Evolutionary conservation across 2,888 invertebrate genomes (phyloP).

Genomic region (Muschampia plurimacula): DNA sequence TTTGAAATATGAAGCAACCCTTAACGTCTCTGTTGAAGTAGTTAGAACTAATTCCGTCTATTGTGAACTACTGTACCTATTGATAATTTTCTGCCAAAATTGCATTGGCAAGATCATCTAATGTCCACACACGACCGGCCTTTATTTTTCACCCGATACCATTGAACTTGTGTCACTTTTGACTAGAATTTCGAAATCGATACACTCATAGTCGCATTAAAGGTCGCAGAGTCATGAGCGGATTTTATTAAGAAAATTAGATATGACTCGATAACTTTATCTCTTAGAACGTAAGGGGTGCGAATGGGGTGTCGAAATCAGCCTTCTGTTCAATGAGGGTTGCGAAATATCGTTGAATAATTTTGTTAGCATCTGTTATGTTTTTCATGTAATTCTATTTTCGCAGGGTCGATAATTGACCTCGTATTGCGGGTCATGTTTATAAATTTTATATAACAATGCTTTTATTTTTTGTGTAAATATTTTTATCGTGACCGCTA

Average conservation of each 20-base stretch:
- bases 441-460: slow-evolving; percentile 43
- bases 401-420: slow-evolving; percentile 70
- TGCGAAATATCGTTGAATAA: slow-evolving; percentile 74
- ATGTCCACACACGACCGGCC: slow-evolving; percentile 23
- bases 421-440: slow-evolving; percentile 52
- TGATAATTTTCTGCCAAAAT: background rate
- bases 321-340: slow-evolving; percentile 64
- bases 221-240: slow-evolving; percentile 44
- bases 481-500: slow-evolving; percentile 59
- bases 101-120: background rate
- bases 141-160: slow-evolving; percentile 47
- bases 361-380: slow-evolving; percentile 74
- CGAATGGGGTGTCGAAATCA: slow-evolving; percentile 74
- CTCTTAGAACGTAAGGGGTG: slow-evolving; percentile 53
- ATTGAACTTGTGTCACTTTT: slow-evolving; percentile 73
- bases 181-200: slow-evolving; percentile 55
- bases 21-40: background rate
- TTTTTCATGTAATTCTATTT: slow-evolving; percentile 68
- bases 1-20: slow-evolving; percentile 1
- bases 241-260: slow-evolving; percentile 53
- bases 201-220: slow-evolving; percentile 56
- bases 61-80: background rate
- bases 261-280: slow-evolving; percentile 23
- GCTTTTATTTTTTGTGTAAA: slow-evolving; percentile 31
- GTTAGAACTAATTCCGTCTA: background rate